Percentiles rank a stretch among this genome's conserved stretches.
Conservation (phyloP, 2,888 invertebrate species). For the Acholoe squamosa region DNA sequence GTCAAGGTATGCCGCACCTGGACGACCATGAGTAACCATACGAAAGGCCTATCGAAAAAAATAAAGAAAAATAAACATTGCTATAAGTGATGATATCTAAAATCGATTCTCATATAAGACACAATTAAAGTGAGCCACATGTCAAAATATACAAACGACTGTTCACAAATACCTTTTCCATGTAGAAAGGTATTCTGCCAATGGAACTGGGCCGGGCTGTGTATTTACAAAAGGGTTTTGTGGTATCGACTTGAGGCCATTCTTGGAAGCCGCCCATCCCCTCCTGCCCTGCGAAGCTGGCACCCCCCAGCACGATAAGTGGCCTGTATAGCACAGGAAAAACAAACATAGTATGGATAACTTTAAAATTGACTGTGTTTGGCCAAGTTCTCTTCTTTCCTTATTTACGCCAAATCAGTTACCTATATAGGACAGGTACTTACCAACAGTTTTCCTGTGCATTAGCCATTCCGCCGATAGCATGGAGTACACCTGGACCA, state of each 20-base stretch:
- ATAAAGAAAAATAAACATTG: too few relatives aligned
- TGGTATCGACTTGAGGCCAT: conserved; percentile 94
- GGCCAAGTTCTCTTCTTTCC: too few relatives aligned
- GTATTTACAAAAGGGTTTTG: conserved; percentile 95
- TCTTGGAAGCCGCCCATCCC: conserved; percentile 98
- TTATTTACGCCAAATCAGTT: too few relatives aligned
- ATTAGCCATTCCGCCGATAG: conserved; percentile 97
- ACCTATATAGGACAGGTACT: conserved; percentile 55
- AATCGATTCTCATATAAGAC: too few relatives aligned
- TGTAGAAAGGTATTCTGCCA: conserved; percentile 92
- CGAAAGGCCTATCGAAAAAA: conserved; percentile 94
- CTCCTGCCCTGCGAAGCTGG: conserved; percentile 95
- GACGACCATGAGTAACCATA: conserved; percentile 91
- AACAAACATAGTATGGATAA: not conserved
- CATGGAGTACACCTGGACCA: conserved; percentile 96
- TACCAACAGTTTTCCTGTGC: conserved; percentile 97
- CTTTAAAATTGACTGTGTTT: not conserved
- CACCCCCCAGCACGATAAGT: conserved; percentile 94
- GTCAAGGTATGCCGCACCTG: conserved; percentile 95
- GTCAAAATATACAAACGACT: not conserved
- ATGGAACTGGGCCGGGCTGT: conserved; percentile 93
- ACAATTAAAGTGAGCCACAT: too few relatives aligned
- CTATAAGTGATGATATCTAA: too few relatives aligned
- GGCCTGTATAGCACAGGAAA: conserved; percentile 86
- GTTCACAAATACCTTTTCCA: conserved; percentile 88